Base-by-base conservation (phyloP, 2,888 invertebrate genomes). In the Platynereis dumerilii region DNA sequence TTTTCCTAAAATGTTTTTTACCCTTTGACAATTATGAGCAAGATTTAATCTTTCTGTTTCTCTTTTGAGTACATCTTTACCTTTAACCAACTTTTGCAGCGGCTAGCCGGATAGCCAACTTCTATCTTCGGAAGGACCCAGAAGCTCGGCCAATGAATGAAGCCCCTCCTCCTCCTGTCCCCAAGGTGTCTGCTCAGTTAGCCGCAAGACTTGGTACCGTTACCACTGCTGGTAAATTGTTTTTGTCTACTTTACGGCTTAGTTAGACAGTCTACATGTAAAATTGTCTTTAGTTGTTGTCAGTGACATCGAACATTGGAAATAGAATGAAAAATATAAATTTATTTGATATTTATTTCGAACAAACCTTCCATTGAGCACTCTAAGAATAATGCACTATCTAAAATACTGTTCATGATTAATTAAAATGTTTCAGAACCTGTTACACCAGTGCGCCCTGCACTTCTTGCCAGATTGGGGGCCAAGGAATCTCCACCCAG, bases 401-500 rank as follows among this genome's bases (percentile, higher is more conserved):
- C n/a, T n/a, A n/a, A n/a, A n/a, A n/a, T n/a, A n/a, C n/a, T n/a
- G n/a, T n/a, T n/a, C n/a, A n/a, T n/a, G n/a, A n/a, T n/a, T n/a
- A n/a, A n/a, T n/a, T n/a, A n/a, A n/a, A n/a, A n/a, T n/a, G n/a
- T n/a, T n/a, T 12, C 34, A 34, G 34, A 34, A 34, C 34, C 34
- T 12, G 12, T 7, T 34, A 34, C 34, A 7, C 34, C 34, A 34
- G 34, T 34, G 5, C 34, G 34, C 34, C 69, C 75, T 7, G 86
- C 86, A 17, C 87, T 87, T n/a, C 87, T 87, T 73, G 85, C 86
- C 45, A 83, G 87, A 67, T 77, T 87, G 45, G 87, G 87, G 15
- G 86, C 86, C 42, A 86, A 86, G 24, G 27, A 22, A n/a, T 5
- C 54, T 2, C 20, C 12, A 10, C 28, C n/a, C 39, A 34, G 22